Base-by-base conservation (phyloP, 1,140 invertebrate species). In the Conus betulinus region DNA sequence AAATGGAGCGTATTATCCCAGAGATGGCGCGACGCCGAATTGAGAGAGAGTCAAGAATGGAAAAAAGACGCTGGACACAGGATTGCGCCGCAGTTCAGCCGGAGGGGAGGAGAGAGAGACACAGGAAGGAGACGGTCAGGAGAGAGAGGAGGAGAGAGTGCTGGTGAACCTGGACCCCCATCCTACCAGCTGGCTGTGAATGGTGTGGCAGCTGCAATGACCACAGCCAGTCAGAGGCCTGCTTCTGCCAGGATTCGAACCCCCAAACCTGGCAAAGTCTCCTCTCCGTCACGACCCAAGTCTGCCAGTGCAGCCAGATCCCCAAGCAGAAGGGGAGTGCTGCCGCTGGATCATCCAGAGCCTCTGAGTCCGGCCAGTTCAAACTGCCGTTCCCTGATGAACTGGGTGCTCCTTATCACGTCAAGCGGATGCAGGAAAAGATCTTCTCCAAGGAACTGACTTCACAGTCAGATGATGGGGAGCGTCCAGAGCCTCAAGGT, bases 1-100 rank as follows among this genome's bases (percentile, higher is more conserved):
- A 94, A 86, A 85, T 94, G 39, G 91, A 91, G 20, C 91, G 91
- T 74, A 90, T 93, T 52, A 89, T 93, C 51, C 92, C 92, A 51
- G 92, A 92, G 84, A 76, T 93, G 63, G 93, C 92, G 25, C 91
- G 87, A 39, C 91, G 91, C 87, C 84, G 93, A 84, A 91, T 94
- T 74, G 91, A 93, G 51, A n/a, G n/a, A 91, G 91, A 55, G 91
- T 93, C 55, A 81, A 92, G 79, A 90, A 90, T 17, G 91, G 90
- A 27, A 92, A 91, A 82, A 92, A 93, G 86, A 89, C 88, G 82
- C 91, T 93, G 23, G 92, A 93, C 85, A 93, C 92, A 51, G 93
- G 93, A 15, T 87, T 92, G 17, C 90, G 90, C n/a, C 89, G 7
- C 27, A 90, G 52, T 60, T 88, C 20, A 93, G 93, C 82, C 90